Base-by-base conservation (phyloP, 2,113 vertebrate genomes). In the Pelusios castaneus region DNA sequence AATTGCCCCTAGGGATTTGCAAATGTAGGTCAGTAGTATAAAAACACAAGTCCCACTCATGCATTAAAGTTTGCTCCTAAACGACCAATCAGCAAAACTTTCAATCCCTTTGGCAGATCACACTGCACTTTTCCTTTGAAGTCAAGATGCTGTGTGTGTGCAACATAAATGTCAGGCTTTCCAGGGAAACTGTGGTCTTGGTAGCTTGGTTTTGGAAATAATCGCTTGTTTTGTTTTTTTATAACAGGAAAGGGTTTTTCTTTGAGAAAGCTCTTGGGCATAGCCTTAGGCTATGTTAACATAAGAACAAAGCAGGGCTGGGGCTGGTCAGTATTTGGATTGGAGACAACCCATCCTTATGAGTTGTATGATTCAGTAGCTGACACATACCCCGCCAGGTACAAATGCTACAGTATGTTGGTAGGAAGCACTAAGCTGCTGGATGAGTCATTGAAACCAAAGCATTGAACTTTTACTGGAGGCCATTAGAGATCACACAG, bases 1-100 rank as follows among this genome's bases (percentile, higher is more conserved):
- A 93, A 76, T 85, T 89, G 41, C 85, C 94, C 84, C 70, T 27
- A 54, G 80, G 45, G 87, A 91, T 95, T 94, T 83, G 78, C 81
- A 95, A 91, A 96, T 95, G 82, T 93, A 94, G 94, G 83, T 95
- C 92, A 96, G 52, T 95, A 94, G 88, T 89, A 87, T 96, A 92
- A 97, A 95, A 96, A 56, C 67, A 54, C 56, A 84, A 95, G 22
- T 87, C 47, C 19, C 16, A 2, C 55, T 94, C 83, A 38, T 82
- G 1, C 75, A 70, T 94, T 86, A 22, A 86, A 91, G 19, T 60
- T 92, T 85, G 41, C 22, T 94, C 38, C 58, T 34, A 8, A 95
- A 58, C 13, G 52, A 70, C 89, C 88, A 52, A 54, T 92, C 5
- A 1, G 16, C 67, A 93, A 60, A 76, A 4, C 54, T 93, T 84